Evolutionary conservation across 2,113 vertebrate genomes (phyloP), one percentile per base, ranked within the genome.

Genomic region (Brachyistius frenatus): DNA sequence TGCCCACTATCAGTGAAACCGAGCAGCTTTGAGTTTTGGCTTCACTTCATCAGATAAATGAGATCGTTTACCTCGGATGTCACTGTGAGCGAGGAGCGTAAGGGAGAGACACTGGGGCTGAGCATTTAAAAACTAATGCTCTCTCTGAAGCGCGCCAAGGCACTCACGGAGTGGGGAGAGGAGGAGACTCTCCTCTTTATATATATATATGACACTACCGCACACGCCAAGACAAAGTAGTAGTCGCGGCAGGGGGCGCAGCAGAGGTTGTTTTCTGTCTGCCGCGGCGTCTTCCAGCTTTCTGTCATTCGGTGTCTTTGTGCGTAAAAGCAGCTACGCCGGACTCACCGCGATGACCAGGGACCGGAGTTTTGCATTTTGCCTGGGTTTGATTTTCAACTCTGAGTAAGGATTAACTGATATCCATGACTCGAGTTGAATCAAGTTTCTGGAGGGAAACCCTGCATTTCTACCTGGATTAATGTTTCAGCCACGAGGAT

Each of bases 161-260:
- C 16, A 60, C 61, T 16, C 57, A 36, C 16, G 2, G 3, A 37
- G 44, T 30, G 31, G 15, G 3, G 15, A 37, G 46, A 58, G 54
- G 37, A 49, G 63, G 47, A 65, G 14, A 44, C 61, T 54, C 39
- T 55, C 68, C 67, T 55, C 36, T 71, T 46, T 71, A 49, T 14
- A 50, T 80, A 67, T 52, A 67, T 52, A 39, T 44, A 67, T 35
- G 61, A 14, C 65, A 64, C 49, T 15, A 41, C 31, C 7, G 15
- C 52, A 73, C 31, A 50, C 46, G 14, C 5, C 8, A 1, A 76
- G 37, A 30, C 13, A 11, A 23, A 13, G 62, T 7, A n/a, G 4
- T 13, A 8, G 33, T 3, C 36, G 46, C 83, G 41, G 62, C 81
- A 89, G 90, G 81, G 91, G 90, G 87, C 85, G 92, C 90, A 85